phyloP scores from a whole-genome alignment of 2,797 vertebrate species.

The Halcyon chelicuti region DNA sequence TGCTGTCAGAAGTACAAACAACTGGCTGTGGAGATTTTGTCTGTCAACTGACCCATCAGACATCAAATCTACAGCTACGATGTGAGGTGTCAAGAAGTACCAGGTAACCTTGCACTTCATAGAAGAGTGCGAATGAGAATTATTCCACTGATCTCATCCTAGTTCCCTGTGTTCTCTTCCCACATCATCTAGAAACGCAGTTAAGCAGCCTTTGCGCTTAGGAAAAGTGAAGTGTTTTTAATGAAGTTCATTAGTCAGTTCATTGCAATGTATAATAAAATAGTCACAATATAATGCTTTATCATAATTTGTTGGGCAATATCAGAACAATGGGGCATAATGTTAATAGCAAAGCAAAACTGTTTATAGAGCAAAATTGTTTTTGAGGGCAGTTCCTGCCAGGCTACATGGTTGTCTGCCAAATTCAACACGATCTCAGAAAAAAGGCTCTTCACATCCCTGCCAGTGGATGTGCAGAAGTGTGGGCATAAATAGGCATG shows the following conservation, averaged over 20 bases:
- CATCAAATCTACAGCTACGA: background rate
- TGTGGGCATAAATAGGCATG: background rate
- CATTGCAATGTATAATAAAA: background rate
- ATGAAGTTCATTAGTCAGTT: background rate
- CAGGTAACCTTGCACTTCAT: background rate
- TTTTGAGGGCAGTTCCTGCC: background rate
- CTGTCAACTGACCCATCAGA: background rate
- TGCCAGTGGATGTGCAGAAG: background rate
- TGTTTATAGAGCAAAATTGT: background rate
- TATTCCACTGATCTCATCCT: background rate
- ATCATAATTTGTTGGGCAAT: background rate
- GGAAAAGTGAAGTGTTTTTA: background rate
- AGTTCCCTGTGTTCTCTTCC: background rate
- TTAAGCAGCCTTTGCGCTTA: background rate
- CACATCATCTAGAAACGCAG: background rate
- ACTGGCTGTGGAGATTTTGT: conserved; percentile 14
- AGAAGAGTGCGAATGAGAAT: background rate
- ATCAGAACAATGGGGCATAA: background rate
- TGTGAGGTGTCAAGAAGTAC: background rate
- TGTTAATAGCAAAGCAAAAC: background rate
- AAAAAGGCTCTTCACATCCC: background rate
- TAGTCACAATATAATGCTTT: background rate
- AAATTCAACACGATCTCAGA: background rate
- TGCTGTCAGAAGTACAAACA: conserved; percentile 36
- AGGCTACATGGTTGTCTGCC: background rate